Evolutionary conservation across 2,113 vertebrate genomes (phyloP).

Genomic region (Myanophis thanlyinensis): DNA sequence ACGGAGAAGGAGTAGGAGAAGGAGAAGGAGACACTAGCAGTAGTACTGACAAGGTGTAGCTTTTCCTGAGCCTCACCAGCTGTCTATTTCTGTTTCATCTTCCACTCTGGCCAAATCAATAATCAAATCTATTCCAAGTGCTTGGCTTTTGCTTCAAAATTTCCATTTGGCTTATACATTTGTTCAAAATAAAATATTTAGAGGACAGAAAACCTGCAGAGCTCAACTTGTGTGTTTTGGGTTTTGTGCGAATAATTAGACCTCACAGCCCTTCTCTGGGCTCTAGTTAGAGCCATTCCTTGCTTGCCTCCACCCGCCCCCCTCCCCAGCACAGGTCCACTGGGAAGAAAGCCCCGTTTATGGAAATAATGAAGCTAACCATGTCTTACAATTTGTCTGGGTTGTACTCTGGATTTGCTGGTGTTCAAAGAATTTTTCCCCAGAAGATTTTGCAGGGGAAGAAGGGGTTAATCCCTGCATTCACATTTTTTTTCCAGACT

Average conservation of each 20-base stretch:
- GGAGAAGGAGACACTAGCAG: neutral
- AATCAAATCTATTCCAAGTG: constrained; percentile 78
- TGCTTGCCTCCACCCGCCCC: constrained; percentile 48
- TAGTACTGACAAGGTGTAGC: neutral
- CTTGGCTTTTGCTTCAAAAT: constrained; percentile 75
- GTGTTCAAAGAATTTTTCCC: constrained; percentile 57
- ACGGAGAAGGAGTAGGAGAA: neutral
- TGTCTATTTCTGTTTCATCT: constrained; percentile 22
- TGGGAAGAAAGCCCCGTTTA: constrained; percentile 58
- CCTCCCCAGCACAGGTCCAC: constrained; percentile 33
- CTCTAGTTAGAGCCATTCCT: constrained; percentile 40
- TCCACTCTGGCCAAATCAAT: constrained; percentile 73
- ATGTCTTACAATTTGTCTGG: constrained; percentile 63
- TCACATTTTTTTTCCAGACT: neutral
- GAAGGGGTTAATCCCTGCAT: constrained; percentile 21
- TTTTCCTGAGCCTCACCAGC: fast-evolving
- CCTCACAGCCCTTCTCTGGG: constrained; percentile 58
- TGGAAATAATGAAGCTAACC: constrained; percentile 64
- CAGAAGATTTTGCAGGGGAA: constrained; percentile 33
- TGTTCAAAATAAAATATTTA: constrained; percentile 80
- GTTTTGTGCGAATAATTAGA: constrained; percentile 78
- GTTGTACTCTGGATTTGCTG: constrained; percentile 51
- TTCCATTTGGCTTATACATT: constrained; percentile 78
- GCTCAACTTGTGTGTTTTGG: constrained; percentile 76
- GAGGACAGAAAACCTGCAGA: constrained; percentile 76